A percentile compares a stretch with the other conserved stretches of the same genome.
phyloP scores from a whole-genome alignment of 2,888 invertebrate species.

The Barypeithes pellucidus region DNA sequence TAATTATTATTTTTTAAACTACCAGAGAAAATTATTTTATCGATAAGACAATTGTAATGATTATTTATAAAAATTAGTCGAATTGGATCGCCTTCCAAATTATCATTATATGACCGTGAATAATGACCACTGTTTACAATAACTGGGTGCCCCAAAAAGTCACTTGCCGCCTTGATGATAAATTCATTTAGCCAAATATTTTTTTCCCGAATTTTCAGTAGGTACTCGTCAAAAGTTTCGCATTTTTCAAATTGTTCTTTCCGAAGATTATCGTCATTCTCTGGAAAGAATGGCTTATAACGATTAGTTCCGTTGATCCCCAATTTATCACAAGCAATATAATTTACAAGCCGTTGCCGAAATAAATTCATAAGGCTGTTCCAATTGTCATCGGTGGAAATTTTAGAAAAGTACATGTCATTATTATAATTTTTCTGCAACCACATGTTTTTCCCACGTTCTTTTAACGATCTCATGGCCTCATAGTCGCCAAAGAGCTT shows the following conservation, averaged over 20 bases:
- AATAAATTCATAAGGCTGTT: not conserved
- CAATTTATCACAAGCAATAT: not conserved
- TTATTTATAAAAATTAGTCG: conserved; percentile 3
- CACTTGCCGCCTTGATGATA: conserved; percentile 18
- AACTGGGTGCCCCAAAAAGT: not conserved
- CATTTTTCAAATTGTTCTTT: not conserved
- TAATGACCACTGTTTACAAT: not conserved
- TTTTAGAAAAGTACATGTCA: not conserved
- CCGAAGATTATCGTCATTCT: not conserved
- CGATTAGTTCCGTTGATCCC: not conserved
- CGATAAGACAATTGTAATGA: not conserved
- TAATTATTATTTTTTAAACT: not conserved
- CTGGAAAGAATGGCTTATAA: conserved; percentile 1
- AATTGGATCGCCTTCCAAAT: not conserved
- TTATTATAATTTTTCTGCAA: not conserved
- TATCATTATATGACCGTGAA: not conserved
- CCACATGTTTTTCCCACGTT: not conserved
- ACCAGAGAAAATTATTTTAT: not conserved
- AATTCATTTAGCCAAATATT: conserved; percentile 5
- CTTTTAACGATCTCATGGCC: not conserved
- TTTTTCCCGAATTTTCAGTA: not conserved
- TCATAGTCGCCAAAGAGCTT: conserved; percentile 1
- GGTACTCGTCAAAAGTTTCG: not conserved
- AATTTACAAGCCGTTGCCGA: conserved; percentile 4
- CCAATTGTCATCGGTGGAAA: not conserved